Evolutionary conservation across 2,113 vertebrate genomes (phyloP).

Genomic region (Paramormyrops kingsleyae): DNA sequence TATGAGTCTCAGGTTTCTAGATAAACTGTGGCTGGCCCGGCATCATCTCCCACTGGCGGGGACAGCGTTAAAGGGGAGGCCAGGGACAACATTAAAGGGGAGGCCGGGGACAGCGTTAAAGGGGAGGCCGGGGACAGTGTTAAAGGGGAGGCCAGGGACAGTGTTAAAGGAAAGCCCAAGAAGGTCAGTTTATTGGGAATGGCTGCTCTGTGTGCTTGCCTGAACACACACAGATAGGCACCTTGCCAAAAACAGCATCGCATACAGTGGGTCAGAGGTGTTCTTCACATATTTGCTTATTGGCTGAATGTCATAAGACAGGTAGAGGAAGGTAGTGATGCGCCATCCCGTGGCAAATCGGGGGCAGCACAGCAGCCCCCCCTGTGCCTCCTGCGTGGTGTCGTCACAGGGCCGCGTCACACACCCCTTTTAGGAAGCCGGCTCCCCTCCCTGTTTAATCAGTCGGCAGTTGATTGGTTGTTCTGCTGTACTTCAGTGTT

Average conservation of each 20-base stretch:
- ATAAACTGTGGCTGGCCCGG: constrained; percentile 8
- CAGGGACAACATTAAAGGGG: neutral
- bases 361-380: neutral
- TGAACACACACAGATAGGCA: neutral
- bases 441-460: neutral
- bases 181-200: neutral
- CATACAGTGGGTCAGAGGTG: neutral
- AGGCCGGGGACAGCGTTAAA: neutral
- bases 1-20: constrained; percentile 24
- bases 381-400: neutral
- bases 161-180: neutral
- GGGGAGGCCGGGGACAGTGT: neutral
- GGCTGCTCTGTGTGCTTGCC: neutral
- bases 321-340: neutral
- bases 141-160: neutral
- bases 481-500: neutral
- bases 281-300: neutral
- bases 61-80: neutral
- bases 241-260: neutral
- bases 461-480: neutral
- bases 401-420: neutral
- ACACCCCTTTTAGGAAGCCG: neutral
- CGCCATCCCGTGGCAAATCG: neutral
- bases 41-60: neutral
- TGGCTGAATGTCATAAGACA: neutral